phyloP scores from a whole-genome alignment of 2,797 vertebrate genomes.

The Myotis vivesi region DNA sequence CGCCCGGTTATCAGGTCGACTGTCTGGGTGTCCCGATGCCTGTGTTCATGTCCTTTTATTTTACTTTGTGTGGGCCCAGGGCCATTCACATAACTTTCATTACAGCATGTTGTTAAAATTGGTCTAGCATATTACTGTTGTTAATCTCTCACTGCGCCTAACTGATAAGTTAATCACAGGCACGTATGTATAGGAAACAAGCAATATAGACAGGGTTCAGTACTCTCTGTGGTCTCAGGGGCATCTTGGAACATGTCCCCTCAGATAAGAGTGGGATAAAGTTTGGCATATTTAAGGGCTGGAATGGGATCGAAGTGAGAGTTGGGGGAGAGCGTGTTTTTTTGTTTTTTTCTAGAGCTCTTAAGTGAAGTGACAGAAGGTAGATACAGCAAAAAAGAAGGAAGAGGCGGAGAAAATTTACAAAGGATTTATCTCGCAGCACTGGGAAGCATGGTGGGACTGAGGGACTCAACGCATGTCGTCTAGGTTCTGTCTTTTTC shows the following conservation, averaged over 20 bases:
- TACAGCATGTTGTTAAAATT: not conserved
- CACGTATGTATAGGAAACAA: not conserved
- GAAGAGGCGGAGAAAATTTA: not conserved
- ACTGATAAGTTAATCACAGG: not conserved
- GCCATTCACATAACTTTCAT: not conserved
- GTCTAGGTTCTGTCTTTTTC: not conserved
- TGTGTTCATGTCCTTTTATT: not conserved
- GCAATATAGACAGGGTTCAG: not conserved
- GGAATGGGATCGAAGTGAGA: not conserved
- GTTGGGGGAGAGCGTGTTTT: not conserved
- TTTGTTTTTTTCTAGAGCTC: not conserved
- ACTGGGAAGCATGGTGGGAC: not conserved
- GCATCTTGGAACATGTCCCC: not conserved
- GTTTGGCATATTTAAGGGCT: not conserved
- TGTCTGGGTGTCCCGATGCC: not conserved
- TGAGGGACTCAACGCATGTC: fast-evolving
- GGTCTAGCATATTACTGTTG: not conserved
- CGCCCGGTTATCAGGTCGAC: fast-evolving
- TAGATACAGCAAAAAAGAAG: not conserved
- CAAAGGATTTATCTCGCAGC: not conserved
- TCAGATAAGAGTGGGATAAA: not conserved
- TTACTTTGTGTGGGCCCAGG: not conserved
- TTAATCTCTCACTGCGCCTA: not conserved
- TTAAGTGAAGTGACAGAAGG: not conserved
- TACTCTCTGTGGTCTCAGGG: not conserved